Evolutionary conservation across 2,888 invertebrate genomes (phyloP).

Genomic region (Apodemia duryi): DNA sequence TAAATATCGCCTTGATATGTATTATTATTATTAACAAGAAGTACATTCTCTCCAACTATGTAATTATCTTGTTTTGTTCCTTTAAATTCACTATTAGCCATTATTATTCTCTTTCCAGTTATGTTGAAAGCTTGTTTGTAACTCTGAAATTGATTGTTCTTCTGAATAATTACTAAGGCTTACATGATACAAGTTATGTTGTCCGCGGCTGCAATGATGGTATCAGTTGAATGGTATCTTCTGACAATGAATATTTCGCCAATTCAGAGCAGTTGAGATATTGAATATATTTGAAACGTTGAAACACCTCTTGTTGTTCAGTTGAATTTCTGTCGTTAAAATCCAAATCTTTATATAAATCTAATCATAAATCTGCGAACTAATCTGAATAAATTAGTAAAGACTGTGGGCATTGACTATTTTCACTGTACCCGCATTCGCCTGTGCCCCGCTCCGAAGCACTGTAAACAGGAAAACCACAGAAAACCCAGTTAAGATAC

Average conservation of each 20-base stretch:
- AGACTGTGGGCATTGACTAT: too few species aligned
- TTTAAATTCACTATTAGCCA: conserved; percentile 20
- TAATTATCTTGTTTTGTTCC: conserved; percentile 22
- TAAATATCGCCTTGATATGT: conserved; percentile 3
- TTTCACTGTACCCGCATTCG: too few species aligned
- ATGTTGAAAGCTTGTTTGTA: conserved; percentile 20
- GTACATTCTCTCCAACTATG: conserved; percentile 23
- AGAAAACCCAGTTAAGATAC: too few species aligned
- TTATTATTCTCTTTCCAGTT: conserved; percentile 21
- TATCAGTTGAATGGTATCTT: not conserved
- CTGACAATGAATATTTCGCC: not conserved
- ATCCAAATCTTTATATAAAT: too few species aligned
- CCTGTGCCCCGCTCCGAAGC: too few species aligned
- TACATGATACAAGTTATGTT: conserved; percentile 17
- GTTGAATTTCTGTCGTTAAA: too few species aligned
- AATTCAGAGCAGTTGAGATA: not conserved
- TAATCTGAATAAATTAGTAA: too few species aligned
- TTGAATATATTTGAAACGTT: too few species aligned
- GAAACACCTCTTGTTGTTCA: too few species aligned
- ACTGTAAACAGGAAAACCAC: too few species aligned
- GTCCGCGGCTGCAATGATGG: conserved; percentile 7
- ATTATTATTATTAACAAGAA: conserved; percentile 15
- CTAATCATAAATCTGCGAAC: too few species aligned
- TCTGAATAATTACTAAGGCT: conserved; percentile 20
- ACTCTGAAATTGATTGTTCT: conserved; percentile 19